These are phyloP conservation scores for Stenotaenia linearis DNA, from an alignment of 2,888 invertebrate species.

Conservation along the genomic window DNA sequence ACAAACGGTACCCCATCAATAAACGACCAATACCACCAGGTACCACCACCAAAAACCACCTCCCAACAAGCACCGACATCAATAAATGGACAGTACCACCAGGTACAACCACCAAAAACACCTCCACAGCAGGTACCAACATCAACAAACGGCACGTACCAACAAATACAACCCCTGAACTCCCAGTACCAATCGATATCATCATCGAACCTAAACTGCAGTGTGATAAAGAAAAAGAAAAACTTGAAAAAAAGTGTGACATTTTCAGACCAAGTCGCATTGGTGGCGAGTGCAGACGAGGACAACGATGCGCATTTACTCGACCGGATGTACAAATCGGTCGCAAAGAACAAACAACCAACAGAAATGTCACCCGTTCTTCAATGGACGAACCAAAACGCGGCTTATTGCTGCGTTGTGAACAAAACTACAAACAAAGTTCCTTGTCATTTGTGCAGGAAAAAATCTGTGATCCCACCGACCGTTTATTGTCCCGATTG, in stretches of 20 bases:
- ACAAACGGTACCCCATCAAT: too few species aligned
- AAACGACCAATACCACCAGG: not conserved
- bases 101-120: not conserved
- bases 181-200: too few species aligned
- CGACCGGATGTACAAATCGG: slow-evolving; percentile 72
- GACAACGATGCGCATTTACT: slow-evolving; percentile 83
- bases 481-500: slow-evolving; percentile 83
- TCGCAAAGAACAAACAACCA: slow-evolving; percentile 35
- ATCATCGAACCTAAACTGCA: not conserved
- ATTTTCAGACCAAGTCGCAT: slow-evolving; percentile 87
- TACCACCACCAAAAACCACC: too few species aligned
- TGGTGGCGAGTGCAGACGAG: slow-evolving; percentile 87
- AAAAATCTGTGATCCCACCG: slow-evolving; percentile 70
- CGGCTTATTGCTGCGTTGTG: not conserved
- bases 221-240: slow-evolving; percentile 43
- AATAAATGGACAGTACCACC: not conserved
- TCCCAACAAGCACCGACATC: too few species aligned
- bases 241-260: slow-evolving; percentile 79
- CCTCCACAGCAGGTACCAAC: too few species aligned
- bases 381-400: slow-evolving; percentile 55
- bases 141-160: too few species aligned
- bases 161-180: too few species aligned
- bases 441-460: slow-evolving; percentile 79
- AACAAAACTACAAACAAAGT: slow-evolving; percentile 42
- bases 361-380: slow-evolving; percentile 45